phyloP scores from a whole-genome alignment of 2,113 vertebrate species.

The Urocolius indicus region DNA sequence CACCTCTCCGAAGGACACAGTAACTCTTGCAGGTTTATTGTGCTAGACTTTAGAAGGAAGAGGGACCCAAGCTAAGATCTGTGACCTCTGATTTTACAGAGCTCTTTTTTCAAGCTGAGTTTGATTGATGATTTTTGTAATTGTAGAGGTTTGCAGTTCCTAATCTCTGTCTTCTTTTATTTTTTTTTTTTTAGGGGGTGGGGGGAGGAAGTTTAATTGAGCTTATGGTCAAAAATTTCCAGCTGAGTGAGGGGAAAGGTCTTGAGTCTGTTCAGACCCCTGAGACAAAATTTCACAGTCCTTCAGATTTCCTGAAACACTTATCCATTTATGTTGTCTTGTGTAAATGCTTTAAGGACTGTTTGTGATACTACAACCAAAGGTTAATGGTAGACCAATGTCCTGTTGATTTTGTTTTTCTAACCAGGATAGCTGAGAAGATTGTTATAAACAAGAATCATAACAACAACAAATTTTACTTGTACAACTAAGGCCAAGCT shows the following conservation, averaged over 20 bases:
- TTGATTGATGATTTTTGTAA: constrained; percentile 39
- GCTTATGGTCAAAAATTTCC: constrained; percentile 47
- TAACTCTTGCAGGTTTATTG: neutral
- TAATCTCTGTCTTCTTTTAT: neutral
- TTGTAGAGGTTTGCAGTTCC: constrained; percentile 29
- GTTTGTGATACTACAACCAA: neutral
- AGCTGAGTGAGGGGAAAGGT: neutral
- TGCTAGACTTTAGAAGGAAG: neutral
- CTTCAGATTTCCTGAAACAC: constrained; percentile 43
- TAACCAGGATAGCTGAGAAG: neutral
- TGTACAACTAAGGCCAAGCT: neutral
- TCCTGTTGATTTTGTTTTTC: constrained; percentile 40
- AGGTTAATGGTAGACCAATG: constrained; percentile 34
- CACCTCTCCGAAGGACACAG: neutral
- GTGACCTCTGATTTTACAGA: constrained; percentile 37
- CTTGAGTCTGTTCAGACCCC: neutral
- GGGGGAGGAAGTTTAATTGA: neutral
- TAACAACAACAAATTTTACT: neutral
- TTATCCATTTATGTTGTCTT: constrained; percentile 39
- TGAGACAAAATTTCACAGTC: constrained; percentile 50
- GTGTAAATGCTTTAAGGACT: constrained; percentile 8
- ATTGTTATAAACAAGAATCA: neutral
- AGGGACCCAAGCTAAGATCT: neutral
- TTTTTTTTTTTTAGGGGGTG: neutral
- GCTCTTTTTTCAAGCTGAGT: constrained; percentile 28